Percentiles rank a stretch among this genome's conserved stretches.
Evolutionary conservation across 2,797 vertebrate species (phyloP).

Genomic region (Hippopotamyrus pictus): DNA sequence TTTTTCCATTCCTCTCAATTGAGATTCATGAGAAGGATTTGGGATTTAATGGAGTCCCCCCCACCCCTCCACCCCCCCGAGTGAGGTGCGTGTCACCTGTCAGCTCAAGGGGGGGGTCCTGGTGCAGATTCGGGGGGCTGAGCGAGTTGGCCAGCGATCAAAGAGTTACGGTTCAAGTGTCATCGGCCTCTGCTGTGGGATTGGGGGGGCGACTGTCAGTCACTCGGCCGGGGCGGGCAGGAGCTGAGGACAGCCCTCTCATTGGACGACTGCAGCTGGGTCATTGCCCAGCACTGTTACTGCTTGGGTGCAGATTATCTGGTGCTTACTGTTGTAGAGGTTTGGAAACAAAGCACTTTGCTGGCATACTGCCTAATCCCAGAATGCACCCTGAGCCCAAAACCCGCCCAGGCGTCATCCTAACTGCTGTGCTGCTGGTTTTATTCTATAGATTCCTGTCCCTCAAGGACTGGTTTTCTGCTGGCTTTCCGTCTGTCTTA

Average conservation of each 20-base stretch:
- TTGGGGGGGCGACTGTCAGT: neutral
- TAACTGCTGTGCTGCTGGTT: neutral
- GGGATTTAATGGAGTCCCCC: neutral
- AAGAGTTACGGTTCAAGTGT: neutral
- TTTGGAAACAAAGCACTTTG: neutral
- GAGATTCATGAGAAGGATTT: slow-evolving; percentile 3
- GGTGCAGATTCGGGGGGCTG: neutral
- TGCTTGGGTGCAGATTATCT: neutral
- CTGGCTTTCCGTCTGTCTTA: neutral
- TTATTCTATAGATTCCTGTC: neutral
- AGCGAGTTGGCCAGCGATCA: neutral
- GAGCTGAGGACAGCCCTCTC: neutral
- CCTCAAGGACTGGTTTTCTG: neutral
- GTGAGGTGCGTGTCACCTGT: slow-evolving; percentile 2
- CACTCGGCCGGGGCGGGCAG: neutral
- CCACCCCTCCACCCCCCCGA: neutral
- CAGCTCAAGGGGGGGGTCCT: neutral
- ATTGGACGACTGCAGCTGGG: neutral
- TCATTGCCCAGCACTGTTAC: neutral
- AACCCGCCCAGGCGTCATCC: neutral
- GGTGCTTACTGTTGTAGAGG: neutral
- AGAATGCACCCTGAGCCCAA: neutral
- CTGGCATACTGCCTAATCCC: neutral
- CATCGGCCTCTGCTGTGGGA: neutral
- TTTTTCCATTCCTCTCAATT: neutral